Conservation (phyloP, 2,797 vertebrate species). For the Intellagama lesueurii region DNA sequence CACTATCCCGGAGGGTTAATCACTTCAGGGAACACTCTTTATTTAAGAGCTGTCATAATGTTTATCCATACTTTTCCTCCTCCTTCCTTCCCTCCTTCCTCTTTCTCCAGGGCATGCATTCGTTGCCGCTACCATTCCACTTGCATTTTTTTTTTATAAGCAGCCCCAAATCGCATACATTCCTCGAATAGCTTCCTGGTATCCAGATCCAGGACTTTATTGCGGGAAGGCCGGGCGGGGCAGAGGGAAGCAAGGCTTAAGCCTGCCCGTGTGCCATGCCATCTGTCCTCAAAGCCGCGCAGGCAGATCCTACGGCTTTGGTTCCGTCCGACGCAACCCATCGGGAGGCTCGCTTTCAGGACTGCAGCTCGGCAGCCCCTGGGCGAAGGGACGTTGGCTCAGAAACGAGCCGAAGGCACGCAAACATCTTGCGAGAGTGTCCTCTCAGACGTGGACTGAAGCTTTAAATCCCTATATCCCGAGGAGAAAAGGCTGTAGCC, state of each 20-base stretch:
- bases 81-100: neutral
- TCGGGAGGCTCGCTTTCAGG: neutral
- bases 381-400: too few species aligned
- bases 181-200: too few species aligned
- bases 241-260: neutral
- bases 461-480: too few species aligned
- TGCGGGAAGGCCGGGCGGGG: neutral
- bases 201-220: neutral
- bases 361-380: neutral
- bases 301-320: neutral
- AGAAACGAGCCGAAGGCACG: too few species aligned
- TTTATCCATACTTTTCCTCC: conserved; percentile 6
- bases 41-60: neutral
- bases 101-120: neutral
- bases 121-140: neutral
- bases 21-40: neutral
- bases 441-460: too few species aligned
- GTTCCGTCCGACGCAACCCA: neutral
- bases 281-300: neutral
- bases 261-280: neutral
- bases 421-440: too few species aligned
- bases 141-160: neutral
- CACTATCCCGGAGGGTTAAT: neutral
- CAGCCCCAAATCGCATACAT: too few species aligned
- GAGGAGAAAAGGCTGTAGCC: too few species aligned